Base-by-base conservation (phyloP, 2,113 vertebrate species). In the Oncorhynchus kisutch region DNA sequence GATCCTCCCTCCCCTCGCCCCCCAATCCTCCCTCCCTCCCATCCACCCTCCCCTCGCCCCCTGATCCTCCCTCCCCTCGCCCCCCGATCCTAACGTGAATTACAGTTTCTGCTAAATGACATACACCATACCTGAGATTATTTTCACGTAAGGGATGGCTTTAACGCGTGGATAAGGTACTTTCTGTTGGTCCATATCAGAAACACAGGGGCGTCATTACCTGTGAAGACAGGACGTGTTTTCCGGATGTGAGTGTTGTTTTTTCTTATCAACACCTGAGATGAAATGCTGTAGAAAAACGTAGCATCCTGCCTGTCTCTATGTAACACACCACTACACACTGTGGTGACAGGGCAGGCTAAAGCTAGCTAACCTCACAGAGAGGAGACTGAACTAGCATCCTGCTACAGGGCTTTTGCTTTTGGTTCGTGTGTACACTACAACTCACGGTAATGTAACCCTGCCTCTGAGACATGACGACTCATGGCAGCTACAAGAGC, bases 271-370 rank as follows among this genome's bases (percentile, higher is more conserved):
- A 70, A 83, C 78, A 87, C 82, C 68, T 81, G 80, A 79, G 74
- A 74, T 82, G 73, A 85, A 57, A 86, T 81, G 78, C 84, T 81
- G 74, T 71, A 71, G 74, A 82, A 83, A 77, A 70, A 79, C 48
- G 25, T n/a, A 22, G 75, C 88, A 88, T 91, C 87, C 90, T 92
- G 91, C 88, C 89, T 88, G 84, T 85, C 71, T 73, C 57, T 3
- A 5, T 93, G 88, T 91, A 93, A 90, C 88, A 93, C 95, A 77
- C 91, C 92, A 92, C 94, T 95, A 83, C 57, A 1, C 76, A 85
- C 80, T 67, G n/a, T 75, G 78, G 82, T 86, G 80, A 34, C 79
- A 71, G 27, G 14, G 24, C 27, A 27, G 24, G 25, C 13, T 31
- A 18, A 31, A 67, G 66, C 24, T 66, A 51, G 81, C 76, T 48